Conservation (phyloP, 2,113 vertebrate genomes). For the Poeciliopsis turrubarensis region DNA sequence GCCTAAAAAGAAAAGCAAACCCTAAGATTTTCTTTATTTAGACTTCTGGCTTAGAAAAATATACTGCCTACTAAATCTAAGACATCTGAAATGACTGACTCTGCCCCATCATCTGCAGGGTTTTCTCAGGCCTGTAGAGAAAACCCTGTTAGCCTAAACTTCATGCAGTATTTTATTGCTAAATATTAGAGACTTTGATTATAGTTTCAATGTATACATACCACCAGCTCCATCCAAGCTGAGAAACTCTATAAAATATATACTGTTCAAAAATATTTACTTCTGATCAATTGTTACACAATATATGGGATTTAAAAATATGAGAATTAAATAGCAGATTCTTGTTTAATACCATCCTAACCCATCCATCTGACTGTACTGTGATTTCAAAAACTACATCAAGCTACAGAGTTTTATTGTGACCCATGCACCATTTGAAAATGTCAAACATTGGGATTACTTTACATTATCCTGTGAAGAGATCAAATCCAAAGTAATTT, state of each 20-base stretch:
- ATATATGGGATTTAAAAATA: background rate
- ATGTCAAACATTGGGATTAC: background rate
- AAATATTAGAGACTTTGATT: background rate
- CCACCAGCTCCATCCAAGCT: background rate
- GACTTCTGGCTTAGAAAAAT: background rate
- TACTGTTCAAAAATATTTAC: background rate
- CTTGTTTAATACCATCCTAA: background rate
- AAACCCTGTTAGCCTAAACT: background rate
- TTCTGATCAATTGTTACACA: background rate
- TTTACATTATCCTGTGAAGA: background rate
- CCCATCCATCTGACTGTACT: background rate
- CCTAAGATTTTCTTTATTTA: constrained; percentile 6
- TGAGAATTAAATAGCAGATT: background rate
- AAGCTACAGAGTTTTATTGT: background rate
- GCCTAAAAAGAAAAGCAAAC: background rate
- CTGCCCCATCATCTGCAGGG: background rate
- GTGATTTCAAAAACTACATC: background rate
- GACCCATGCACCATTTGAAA: background rate
- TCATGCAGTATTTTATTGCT: background rate
- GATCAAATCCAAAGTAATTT: background rate
- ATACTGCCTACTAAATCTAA: background rate
- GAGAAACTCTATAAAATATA: background rate
- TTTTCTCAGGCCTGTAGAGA: background rate
- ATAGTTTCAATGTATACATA: background rate
- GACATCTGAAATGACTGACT: background rate